Evolutionary conservation across 2,797 vertebrate species (phyloP), one percentile per base, ranked within the genome.

Genomic region (Sebastes vulpes): DNA sequence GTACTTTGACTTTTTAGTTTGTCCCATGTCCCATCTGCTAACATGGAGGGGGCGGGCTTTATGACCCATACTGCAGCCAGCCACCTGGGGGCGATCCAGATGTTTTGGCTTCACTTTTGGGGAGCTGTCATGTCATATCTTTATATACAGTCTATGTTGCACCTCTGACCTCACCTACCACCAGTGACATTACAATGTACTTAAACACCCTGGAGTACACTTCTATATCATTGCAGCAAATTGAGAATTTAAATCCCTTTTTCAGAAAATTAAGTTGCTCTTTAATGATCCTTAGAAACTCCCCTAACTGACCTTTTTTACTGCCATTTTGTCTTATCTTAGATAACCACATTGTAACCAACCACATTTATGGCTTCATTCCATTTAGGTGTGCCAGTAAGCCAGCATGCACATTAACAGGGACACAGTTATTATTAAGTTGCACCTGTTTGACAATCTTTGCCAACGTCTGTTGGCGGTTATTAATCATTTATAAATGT

Each of bases 341-440:
- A 23, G 12, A 8, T n/a, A 12, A 25, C 25, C 25, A 25, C 25
- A 25, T 25, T 57, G 16, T 10, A 50, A 50, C 10, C 6, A n/a
- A 5, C 3, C 31, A 38, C 12, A 21, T 67, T 21, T 7, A 28
- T 59, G 42, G 63, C 57, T 58, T 48, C 1, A n/a, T 57, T 75
- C 58, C 68, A 66, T 76, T 54, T 54, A 28, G 32, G 4, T 48
- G 11, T 65, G 53, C 59, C 60, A 67, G 12, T 66, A 7, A 63
- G 65, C 64, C 76, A 70, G 64, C 64, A 28, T 31, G 38, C 48
- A 75, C 61, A 72, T 68, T 60, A 68, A 28, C 61, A 71, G 29
- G 28, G 29, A 25, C 60, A 26, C 38, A 26, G 50, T 38, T 65
- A 48, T 81, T 71, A 75, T 78, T 60, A 77, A 59, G 32, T 48